Conservation (phyloP, 1,140 invertebrate genomes). For the Drosophila pruinosa region DNA sequence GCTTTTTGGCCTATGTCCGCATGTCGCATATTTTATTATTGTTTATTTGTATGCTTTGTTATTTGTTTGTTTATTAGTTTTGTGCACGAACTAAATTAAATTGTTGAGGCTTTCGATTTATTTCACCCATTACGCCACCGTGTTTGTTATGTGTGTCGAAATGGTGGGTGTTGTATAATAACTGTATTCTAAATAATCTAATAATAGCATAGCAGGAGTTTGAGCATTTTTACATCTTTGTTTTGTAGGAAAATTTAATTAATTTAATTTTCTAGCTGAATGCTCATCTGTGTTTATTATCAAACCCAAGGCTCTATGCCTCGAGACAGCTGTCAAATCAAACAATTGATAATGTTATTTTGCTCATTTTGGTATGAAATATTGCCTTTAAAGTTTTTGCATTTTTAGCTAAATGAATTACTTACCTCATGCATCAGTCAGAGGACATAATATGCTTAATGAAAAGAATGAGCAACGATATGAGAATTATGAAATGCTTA, state of each 20-base stretch:
- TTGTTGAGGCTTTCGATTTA: slow-evolving; percentile 25
- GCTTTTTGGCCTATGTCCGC: background rate
- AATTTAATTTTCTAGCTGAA: slow-evolving; percentile 44
- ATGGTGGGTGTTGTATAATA: no score
- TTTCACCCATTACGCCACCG: no score
- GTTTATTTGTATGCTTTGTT: slow-evolving; percentile 24
- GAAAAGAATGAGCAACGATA: background rate
- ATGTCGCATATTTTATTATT: slow-evolving; percentile 34
- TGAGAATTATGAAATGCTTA: background rate
- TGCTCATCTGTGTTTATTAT: slow-evolving; percentile 19
- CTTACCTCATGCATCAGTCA: slow-evolving; percentile 70
- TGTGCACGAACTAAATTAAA: slow-evolving; percentile 54
- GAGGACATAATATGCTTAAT: background rate
- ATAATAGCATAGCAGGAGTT: no score
- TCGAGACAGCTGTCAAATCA: background rate
- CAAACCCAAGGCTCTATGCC: background rate
- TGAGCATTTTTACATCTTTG: no score
- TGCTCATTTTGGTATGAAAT: background rate
- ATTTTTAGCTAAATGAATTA: slow-evolving; percentile 44
- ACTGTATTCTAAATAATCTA: no score
- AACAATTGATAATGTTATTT: background rate
- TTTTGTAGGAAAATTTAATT: slow-evolving; percentile 26
- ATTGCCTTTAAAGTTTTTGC: background rate
- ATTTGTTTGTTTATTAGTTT: slow-evolving; percentile 43
- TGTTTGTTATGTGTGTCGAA: no score